Base-by-base conservation (phyloP, 2,113 vertebrate species). In the Eira barbara region DNA sequence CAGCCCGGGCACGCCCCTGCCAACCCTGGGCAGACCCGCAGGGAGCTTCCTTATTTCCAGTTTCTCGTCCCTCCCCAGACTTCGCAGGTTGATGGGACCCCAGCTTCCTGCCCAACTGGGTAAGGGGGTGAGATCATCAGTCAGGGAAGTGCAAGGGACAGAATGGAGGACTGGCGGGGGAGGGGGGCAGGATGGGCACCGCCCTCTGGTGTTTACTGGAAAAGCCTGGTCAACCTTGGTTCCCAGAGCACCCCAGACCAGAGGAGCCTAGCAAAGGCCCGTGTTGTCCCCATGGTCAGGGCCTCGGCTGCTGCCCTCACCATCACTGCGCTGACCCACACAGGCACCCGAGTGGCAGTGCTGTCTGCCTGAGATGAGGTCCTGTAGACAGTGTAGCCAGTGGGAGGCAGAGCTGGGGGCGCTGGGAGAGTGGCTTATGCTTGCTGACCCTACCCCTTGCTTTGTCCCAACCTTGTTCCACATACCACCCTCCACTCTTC, bases 1-100 rank as follows among this genome's bases (percentile, higher is more conserved):
- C 55, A 47, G 18, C 61, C 69, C 0, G 7, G 13, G 11, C 36
- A 14, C 6, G 55, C 39, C 59, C 49, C 55, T 34, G 89, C 47
- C 20, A 17, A 21, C n/a, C 7, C 6, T 0, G 34, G 1, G n/a
- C 1, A 9, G 6, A 4, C 29, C 57, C 49, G 6, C 11, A 4
- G 18, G 34, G 45, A 49, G 65, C 4, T 2, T 31, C 21, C 9
- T 57, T 20, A 6, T 55, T 74, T 73, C 45, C 59, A 45, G 11
- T 31, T 47, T 47, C 71, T 67, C 10, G 42, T n/a, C 12, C 31
- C 42, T 89, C 65, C 18, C 15, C 29, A 55, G 21, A n/a, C 36
- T 17, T 8, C 7, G 63, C 36, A 1, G 25, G 71, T 12, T 52
- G 71, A 25, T 10, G 25, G 11, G 36, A 59, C n/a, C 29, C 63